Base-by-base conservation (phyloP, 1,140 invertebrate species). In the Cheumatopsyche charites region DNA sequence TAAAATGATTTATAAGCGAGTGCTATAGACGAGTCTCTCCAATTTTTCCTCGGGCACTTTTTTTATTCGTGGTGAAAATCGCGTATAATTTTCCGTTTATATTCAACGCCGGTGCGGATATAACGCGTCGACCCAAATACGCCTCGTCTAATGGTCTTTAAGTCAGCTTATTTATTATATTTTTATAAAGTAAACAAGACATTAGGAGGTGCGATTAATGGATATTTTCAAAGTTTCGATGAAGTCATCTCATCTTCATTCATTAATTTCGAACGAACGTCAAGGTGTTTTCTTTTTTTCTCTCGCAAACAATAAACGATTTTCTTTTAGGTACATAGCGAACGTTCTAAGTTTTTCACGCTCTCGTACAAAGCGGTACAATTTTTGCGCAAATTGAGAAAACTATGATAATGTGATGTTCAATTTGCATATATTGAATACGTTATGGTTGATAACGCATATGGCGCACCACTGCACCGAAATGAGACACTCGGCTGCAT, bases 361-460 rank as follows among this genome's bases (percentile, higher is more conserved):
- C 0, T 47, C 3, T 47, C 4, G 12, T 47, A 3, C 13, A 36
- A 36, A 52, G 15, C 19, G n/a, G n/a, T 52, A 13, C 47, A 52
- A 52, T 52, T 52, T 52, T 52, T 52, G 47, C n/a, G 47, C 13
- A 52, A 52, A 52, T 52, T 52, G 47, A 7, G 19, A 36, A 62
- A 62, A 21, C 12, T 62, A 62, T 62, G 58, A 36, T 52, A 52
- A 52, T 62, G 23, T 62, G 26, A 62, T 62, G 58, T 26, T 23
- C 58, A 26, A 62, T 62, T 62, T 62, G 58, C 58, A 62, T 62
- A 62, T 62, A 62, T 62, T 62, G 23, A 62, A 62, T 62, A 62
- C n/a, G 58, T 62, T 62, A 62, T 62, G 58, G 58, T 21, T 29
- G 58, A 62, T 26, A 62, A 26, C 58, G 26, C 58, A 62, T 25